Base-by-base conservation (phyloP, 2,113 vertebrate species). In the Ranitomeya imitator region DNA sequence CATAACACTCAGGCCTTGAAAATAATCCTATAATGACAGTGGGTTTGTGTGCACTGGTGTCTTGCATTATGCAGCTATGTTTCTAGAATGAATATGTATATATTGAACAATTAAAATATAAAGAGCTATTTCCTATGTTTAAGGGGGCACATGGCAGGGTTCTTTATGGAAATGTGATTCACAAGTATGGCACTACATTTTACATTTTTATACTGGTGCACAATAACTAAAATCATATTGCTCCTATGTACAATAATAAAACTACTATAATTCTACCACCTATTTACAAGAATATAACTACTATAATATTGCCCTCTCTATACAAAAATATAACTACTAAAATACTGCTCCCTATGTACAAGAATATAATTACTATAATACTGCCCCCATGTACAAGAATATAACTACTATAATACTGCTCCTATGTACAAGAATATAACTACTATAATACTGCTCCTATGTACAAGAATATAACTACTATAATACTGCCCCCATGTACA, bases 311-410 rank as follows among this genome's bases (percentile, higher is more conserved):
- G 73, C 37, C 65, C 10, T 11, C 65, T 67, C 23, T 67, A 13
- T 67, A 67, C 21, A 67, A 26, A 11, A 23, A 67, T 67, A 67
- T 67, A 67, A 23, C 65, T 67, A 23, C 65, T 67, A 67, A 23
- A 67, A 67, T 67, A 67, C 65, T 23, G 65, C 9, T 31, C 26
- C 71, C 73, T 51, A 51, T 76, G 7, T 76, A 76, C 73, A 76
- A 76, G 73, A 76, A 76, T 76, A 76, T 76, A 51, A 76, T 37
- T 76, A 76, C 15, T 76, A 76, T 51, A 76, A 76, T 76, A 76
- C 37, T 76, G 73, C 31, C 3, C 31, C 18, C 60, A 61, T 31
- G 2, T 2, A 31, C 26, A 31, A 31, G 26, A 31, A 31, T 31
- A 31, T 31, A 31, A 2, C 26, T 31, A 31, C 26, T 31, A 31